Evolutionary conservation across 2,113 vertebrate species (phyloP), one percentile per base, ranked within the genome.

Genomic region (Ameiurus melas): DNA sequence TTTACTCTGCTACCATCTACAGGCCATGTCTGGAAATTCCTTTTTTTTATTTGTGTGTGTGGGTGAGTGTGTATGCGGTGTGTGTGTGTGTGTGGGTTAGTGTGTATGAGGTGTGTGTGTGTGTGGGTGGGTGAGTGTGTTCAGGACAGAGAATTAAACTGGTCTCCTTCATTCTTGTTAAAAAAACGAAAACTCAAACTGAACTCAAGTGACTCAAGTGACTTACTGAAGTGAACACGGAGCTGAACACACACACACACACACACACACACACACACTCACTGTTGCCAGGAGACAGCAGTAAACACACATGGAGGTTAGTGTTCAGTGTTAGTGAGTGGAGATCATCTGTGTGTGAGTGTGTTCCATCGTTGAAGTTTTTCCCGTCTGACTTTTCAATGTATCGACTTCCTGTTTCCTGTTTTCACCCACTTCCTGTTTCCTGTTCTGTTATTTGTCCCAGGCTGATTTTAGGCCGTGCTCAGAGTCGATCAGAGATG

Each of bases 1-100:
- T 71, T 36, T 89, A 66, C 81, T 85, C 39, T 86, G 94, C 93
- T 85, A 94, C 93, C 95, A 93, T 86, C 94, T 94, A 90, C 90
- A 92, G 94, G 70, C 1, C 19, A 68, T 58, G 5, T 62, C 14
- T 47, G 25, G 12, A 47, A 58, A 1, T 55, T 25, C 39, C 25
- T 20, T 60, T n/a, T 13, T 39, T 39, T 39, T 39, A 39, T 43
- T 43, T 43, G 43, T 43, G 43, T 43, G 43, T 43, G 43, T 43
- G 43, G 5, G 43, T 36, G 5, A 16, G 62, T 70, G 14, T 33
- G 36, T 75, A 3, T 47, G 20, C 25, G 20, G 5, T 33, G 12
- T 70, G 66, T 71, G 68, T 71, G 62, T 66, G 62, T 70, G 14
- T 33, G 19, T 75, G 9, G 4, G 36, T 2, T 39, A 2, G 43